phyloP scores from a whole-genome alignment of 2,797 vertebrate species.

The Mastacembelus armatus region DNA sequence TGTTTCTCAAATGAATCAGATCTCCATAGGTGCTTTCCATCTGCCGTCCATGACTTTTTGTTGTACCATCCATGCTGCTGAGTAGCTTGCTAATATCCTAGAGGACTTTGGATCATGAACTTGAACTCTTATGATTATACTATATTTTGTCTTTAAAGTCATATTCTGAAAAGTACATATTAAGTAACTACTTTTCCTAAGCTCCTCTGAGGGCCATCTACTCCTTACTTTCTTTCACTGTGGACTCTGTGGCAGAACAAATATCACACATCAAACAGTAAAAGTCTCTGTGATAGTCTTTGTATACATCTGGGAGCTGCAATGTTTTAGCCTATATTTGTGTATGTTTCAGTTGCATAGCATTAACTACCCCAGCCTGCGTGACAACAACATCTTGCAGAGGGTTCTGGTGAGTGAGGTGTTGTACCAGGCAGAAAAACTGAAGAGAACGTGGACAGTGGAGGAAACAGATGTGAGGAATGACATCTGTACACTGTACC shows the following conservation, averaged over 20 bases:
- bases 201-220: too few relatives aligned
- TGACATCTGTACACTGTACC: neutral
- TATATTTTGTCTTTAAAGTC: too few relatives aligned
- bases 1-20: neutral
- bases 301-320: too few relatives aligned
- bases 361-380: conserved; percentile 90
- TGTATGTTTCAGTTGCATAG: conserved; percentile 84
- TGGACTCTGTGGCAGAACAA: neutral
- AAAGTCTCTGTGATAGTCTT: neutral
- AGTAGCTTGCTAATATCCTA: too few relatives aligned
- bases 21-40: too few relatives aligned
- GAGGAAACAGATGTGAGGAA: neutral
- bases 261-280: neutral
- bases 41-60: too few relatives aligned
- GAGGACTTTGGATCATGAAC: too few relatives aligned
- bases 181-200: too few relatives aligned
- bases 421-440: conserved; percentile 77
- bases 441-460: conserved; percentile 77
- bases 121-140: too few relatives aligned
- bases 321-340: neutral
- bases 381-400: conserved; percentile 88
- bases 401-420: conserved; percentile 87
- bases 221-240: too few relatives aligned
- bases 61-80: too few relatives aligned
- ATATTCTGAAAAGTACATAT: too few relatives aligned